phyloP scores from a whole-genome alignment of 2,797 vertebrate species.

The Artibeus jamaicensis region DNA sequence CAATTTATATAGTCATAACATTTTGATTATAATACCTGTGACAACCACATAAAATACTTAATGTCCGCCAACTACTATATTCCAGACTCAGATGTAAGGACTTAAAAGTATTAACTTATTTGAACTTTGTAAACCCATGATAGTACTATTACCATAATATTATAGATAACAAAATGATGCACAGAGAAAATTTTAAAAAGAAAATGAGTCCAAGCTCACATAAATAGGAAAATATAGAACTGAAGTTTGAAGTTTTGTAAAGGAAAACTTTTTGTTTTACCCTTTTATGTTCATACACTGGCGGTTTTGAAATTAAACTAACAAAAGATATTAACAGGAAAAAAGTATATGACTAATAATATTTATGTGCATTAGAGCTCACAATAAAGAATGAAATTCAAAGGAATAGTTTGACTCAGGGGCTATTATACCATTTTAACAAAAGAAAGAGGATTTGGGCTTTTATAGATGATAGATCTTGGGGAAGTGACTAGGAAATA shows the following conservation, averaged over 20 bases:
- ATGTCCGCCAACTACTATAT: slow-evolving; percentile 9
- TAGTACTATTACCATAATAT: not conserved
- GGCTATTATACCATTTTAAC: not conserved
- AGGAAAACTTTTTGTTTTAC: not conserved
- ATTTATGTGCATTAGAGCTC: not conserved
- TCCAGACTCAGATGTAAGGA: not conserved
- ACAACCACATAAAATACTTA: slow-evolving; percentile 9
- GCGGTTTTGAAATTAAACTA: not conserved
- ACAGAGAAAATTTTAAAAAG: not conserved
- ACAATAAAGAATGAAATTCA: not conserved
- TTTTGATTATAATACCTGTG: not conserved
- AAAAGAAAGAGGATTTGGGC: not conserved
- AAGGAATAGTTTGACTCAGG: not conserved
- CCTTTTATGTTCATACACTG: not conserved
- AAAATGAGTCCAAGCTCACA: not conserved
- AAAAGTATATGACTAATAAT: not conserved
- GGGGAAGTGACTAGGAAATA: not conserved
- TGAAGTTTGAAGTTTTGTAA: not conserved
- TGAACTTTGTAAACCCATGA: not conserved
- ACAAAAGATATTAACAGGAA: not conserved
- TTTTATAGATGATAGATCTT: not conserved
- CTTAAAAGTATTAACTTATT: slow-evolving; percentile 17
- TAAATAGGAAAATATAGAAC: not conserved
- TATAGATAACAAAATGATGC: not conserved
- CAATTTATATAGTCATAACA: slow-evolving; percentile 5